Evolutionary conservation across 2,113 vertebrate species (phyloP).

Genomic region (Marmota flaviventris): DNA sequence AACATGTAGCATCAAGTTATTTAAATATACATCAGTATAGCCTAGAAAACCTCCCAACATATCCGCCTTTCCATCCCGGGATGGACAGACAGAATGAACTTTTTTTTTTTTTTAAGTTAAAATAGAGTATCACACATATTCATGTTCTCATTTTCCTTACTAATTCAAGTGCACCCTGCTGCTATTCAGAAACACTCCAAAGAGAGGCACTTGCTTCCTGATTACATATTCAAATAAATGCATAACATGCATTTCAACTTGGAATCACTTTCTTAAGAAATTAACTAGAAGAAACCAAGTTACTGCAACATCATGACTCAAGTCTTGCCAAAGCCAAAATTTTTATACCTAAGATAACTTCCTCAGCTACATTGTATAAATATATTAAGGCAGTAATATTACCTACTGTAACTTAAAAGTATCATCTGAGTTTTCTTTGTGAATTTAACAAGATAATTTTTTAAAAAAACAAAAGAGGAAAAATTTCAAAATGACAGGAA

Average conservation of each 20-base stretch:
- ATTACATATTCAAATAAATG: conserved; percentile 85
- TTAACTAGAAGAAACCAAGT: conserved; percentile 74
- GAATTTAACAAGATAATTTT: conserved; percentile 46
- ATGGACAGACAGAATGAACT: conserved; percentile 61
- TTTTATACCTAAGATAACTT: conserved; percentile 57
- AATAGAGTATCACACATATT: conserved; percentile 80
- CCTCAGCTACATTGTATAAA: conserved; percentile 41
- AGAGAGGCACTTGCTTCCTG: conserved; percentile 81
- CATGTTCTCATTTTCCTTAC: conserved; percentile 82
- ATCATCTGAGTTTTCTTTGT: conserved; percentile 56
- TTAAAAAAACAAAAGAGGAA: not conserved
- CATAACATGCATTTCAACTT: conserved; percentile 80
- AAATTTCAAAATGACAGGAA: conserved; percentile 64
- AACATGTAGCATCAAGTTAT: conserved; percentile 55
- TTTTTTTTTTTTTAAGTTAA: conserved; percentile 30
- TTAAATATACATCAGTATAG: conserved; percentile 57
- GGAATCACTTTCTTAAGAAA: conserved; percentile 79
- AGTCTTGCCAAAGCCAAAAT: conserved; percentile 71
- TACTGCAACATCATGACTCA: conserved; percentile 71
- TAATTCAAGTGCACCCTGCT: conserved; percentile 82
- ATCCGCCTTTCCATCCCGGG: not conserved
- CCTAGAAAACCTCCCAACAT: conserved; percentile 49
- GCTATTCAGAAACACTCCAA: conserved; percentile 83
- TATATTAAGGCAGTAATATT: conserved; percentile 49
- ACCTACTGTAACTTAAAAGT: conserved; percentile 31